These are phyloP conservation scores for Loriculus beryllinus DNA, from an alignment of 2,797 vertebrate species.

Conservation along the genomic window DNA sequence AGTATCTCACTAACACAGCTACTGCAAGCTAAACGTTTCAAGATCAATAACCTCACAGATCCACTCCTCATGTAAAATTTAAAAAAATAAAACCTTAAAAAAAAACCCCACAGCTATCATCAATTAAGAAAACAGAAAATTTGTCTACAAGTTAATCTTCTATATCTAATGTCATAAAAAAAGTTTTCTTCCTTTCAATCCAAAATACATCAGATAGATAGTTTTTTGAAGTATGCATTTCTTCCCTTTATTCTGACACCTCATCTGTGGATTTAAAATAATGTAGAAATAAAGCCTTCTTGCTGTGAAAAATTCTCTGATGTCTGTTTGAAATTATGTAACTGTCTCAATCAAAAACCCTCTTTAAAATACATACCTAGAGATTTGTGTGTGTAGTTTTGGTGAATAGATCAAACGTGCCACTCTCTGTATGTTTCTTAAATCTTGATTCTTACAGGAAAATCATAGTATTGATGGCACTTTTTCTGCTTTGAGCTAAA, in stretches of 20 bases:
- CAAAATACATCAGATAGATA: neutral
- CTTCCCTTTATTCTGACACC: neutral
- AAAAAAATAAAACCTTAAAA: rapidly evolving
- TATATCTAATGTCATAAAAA: neutral
- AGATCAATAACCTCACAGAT: neutral
- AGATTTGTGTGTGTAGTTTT: neutral
- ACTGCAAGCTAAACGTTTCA: neutral
- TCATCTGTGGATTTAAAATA: conserved; percentile 13
- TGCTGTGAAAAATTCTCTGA: conserved; percentile 1
- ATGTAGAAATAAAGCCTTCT: neutral
- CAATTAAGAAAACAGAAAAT: neutral
- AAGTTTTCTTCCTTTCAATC: neutral
- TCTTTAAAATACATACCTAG: neutral
- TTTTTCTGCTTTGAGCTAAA: neutral
- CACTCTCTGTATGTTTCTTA: neutral
- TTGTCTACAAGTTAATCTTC: neutral
- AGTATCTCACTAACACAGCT: neutral
- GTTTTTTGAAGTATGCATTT: neutral
- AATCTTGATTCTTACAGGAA: neutral
- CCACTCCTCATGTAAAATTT: neutral
- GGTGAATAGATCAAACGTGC: conserved; percentile 19
- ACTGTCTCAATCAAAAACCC: neutral
- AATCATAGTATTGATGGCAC: neutral
- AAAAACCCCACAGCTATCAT: neutral
- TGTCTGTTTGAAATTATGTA: neutral